These are phyloP conservation scores for Pararge aegeria DNA, from an alignment of 1,140 invertebrate genomes.

Conservation along the genomic window DNA sequence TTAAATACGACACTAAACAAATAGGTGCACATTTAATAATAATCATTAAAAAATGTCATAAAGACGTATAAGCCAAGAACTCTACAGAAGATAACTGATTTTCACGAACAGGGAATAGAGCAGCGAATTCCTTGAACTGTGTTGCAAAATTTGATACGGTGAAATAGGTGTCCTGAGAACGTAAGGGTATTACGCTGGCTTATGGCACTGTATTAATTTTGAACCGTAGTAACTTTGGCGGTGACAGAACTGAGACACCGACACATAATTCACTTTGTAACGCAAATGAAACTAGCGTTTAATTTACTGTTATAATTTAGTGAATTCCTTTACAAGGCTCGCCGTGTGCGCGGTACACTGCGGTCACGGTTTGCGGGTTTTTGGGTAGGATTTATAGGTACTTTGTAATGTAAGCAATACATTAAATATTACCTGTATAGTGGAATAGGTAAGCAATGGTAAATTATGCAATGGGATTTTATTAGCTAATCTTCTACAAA, in stretches of 20 bases:
- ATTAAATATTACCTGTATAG: constrained; percentile 26
- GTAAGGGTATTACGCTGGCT: constrained; percentile 72
- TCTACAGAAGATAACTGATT: constrained; percentile 20
- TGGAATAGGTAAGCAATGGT: constrained; percentile 7
- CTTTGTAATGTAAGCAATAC: constrained; percentile 35
- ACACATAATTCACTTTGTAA: constrained; percentile 77
- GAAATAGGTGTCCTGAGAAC: constrained; percentile 67
- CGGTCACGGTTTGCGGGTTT: constrained; percentile 36
- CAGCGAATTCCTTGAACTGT: constrained; percentile 26
- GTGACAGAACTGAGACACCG: constrained; percentile 78
- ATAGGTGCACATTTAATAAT: constrained; percentile 76
- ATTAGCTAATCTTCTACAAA: neutral
- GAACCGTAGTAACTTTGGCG: constrained; percentile 77
- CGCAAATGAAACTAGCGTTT: constrained; percentile 77
- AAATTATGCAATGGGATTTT: constrained; percentile 6
- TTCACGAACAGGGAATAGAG: constrained; percentile 34
- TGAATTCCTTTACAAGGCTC: constrained; percentile 67
- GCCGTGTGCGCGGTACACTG: constrained; percentile 37
- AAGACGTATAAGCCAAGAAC: constrained; percentile 35
- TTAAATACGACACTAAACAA: constrained; percentile 74
- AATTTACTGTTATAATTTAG: constrained; percentile 78
- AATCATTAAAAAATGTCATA: constrained; percentile 56
- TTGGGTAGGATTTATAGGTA: constrained; percentile 41
- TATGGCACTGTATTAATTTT: constrained; percentile 79
- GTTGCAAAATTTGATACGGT: constrained; percentile 66